Evolutionary conservation across 2,113 vertebrate species (phyloP).

Genomic region (Oreochromis aureus): DNA sequence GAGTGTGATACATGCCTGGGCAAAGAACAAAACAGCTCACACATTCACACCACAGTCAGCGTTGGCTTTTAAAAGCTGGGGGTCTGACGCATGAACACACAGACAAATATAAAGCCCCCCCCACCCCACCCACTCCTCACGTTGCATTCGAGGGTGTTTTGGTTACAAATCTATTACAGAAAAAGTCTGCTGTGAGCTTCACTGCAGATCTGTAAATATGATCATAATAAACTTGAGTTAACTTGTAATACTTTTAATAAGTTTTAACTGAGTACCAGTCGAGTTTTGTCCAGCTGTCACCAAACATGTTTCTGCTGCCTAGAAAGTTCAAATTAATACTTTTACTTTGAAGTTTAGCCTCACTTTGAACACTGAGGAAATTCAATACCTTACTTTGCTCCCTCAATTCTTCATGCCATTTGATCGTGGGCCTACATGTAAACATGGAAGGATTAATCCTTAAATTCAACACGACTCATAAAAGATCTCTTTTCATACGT

Average conservation of each 20-base stretch:
- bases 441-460: neutral
- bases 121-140: neutral
- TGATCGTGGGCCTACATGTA: neutral
- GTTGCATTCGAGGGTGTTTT: neutral
- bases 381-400: neutral
- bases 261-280: neutral
- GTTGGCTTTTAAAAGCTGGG: neutral
- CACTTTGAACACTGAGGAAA: neutral
- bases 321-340: neutral
- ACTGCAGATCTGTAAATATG: neutral
- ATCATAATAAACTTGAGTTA: neutral
- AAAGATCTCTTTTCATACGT: neutral
- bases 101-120: neutral
- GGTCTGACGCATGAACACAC: neutral
- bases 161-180: neutral
- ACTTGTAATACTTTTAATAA: neutral
- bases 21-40: conserved; percentile 28
- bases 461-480: neutral
- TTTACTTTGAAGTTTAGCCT: neutral
- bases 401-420: neutral
- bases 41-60: neutral
- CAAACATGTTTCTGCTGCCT: neutral
- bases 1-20: conserved; percentile 27
- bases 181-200: neutral
- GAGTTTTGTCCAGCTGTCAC: neutral